Evolutionary conservation across 2,888 invertebrate species (phyloP).

Genomic region (Monochamus alternatus): DNA sequence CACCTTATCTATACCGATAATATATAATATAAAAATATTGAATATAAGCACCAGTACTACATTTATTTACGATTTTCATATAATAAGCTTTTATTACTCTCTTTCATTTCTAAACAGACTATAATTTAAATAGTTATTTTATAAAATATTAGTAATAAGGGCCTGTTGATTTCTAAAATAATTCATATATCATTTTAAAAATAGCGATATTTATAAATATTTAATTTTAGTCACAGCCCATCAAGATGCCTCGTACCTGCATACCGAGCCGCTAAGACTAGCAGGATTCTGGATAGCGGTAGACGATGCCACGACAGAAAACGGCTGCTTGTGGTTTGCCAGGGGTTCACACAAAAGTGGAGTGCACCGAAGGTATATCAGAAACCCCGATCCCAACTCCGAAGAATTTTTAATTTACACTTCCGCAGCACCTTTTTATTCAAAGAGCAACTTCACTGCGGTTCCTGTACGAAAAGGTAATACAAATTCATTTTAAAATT

Average conservation of each 20-base stretch:
- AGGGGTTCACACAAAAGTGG: conserved; percentile 93
- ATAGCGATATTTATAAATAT: neutral
- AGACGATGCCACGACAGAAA: conserved; percentile 92
- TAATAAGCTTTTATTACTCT: too few relatives aligned
- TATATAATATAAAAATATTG: too few relatives aligned
- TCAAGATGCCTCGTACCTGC: conserved; percentile 91
- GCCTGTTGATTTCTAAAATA: too few relatives aligned
- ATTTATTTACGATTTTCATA: too few relatives aligned
- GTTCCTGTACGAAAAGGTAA: conserved; percentile 89
- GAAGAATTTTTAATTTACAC: conserved; percentile 80
- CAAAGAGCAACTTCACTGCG: conserved; percentile 82
- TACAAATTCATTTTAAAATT: conserved; percentile 14
- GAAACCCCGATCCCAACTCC: conserved; percentile 80
- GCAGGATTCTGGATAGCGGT: conserved; percentile 97
- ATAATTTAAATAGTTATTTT: too few relatives aligned
- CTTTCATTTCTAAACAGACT: too few relatives aligned
- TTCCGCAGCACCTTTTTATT: conserved; percentile 79
- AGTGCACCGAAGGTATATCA: conserved; percentile 80
- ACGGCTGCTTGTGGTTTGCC: conserved; percentile 95
- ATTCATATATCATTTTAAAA: too few relatives aligned
- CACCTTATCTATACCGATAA: too few relatives aligned
- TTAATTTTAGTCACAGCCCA: conserved; percentile 79
- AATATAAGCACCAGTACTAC: too few relatives aligned
- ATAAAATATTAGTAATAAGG: too few relatives aligned
- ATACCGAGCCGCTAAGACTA: conserved; percentile 86